Evolutionary conservation across 23 tunicate genomes (phyloP).

Genomic region (Halocynthia aurantium): DNA sequence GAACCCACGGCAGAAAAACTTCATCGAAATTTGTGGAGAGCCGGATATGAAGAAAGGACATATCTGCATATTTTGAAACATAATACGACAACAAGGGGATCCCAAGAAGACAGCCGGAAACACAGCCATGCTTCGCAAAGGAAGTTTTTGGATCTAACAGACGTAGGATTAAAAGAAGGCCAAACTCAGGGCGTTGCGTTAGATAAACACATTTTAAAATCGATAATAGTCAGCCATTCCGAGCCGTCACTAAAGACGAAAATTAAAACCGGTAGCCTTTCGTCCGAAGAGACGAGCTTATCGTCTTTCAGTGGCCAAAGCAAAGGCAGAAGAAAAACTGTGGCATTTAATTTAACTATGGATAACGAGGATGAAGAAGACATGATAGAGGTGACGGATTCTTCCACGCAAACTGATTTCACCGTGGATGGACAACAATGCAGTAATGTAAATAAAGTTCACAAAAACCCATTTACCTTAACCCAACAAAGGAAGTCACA

Average conservation of each 20-base stretch:
- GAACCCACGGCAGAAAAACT: conserved; percentile 12
- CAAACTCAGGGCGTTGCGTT: too few species aligned
- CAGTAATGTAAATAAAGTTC: too few species aligned
- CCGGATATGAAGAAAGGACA: conserved; percentile 12
- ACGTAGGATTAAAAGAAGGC: too few species aligned
- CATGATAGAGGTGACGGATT: background rate
- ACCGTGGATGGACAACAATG: too few species aligned
- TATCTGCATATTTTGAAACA: conserved; percentile 5
- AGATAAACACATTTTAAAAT: too few species aligned
- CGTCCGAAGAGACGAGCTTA: too few species aligned
- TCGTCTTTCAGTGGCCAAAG: background rate
- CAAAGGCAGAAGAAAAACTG: background rate
- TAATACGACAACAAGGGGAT: background rate
- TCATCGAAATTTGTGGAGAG: background rate
- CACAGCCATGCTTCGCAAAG: background rate
- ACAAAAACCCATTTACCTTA: too few species aligned
- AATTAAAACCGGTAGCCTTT: too few species aligned
- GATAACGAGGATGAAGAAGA: background rate
- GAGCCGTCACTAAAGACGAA: too few species aligned
- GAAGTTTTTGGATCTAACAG: too few species aligned
- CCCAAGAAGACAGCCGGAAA: background rate
- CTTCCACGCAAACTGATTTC: conserved; percentile 6
- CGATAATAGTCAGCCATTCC: too few species aligned
- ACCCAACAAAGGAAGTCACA: too few species aligned
- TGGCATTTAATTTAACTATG: background rate